Base-by-base conservation (phyloP, 2,113 vertebrate genomes). In the Macquaria australasica region DNA sequence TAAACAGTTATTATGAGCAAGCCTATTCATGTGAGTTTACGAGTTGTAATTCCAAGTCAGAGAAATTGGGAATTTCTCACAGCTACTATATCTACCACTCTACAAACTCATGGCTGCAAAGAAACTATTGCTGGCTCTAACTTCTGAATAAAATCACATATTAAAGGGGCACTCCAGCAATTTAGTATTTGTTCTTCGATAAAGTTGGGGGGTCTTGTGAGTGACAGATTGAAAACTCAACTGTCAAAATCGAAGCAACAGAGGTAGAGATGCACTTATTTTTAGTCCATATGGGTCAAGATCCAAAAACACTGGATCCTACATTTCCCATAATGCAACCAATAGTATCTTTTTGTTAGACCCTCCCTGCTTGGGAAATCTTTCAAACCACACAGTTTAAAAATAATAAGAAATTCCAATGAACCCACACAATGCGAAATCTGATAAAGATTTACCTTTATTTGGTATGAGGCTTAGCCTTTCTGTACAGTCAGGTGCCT, bases 401-500 rank as follows among this genome's bases (percentile, higher is more conserved):
- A 2, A 31, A 31, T 31, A 31, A 31, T 31, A 31, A 31, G 1
- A 31, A 31, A 31, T 31, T 31, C 28, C 2, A 31, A 31, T 31
- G 28, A 31, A 31, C 28, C 71, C n/a, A 63, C 37, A 41, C 66
- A 77, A 53, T 39, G 12, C 39, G 15, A 50, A 59, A 50, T 59
- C 15, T 21, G 63, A 39, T 31, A 9, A 43, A 71, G 20, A 55
- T 63, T 70, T 63, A 43, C 28, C 6, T 63, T 64, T 63, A 60
- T 53, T 77, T 51, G 31, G 60, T 63, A 3, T 34, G 25, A 70
- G 23, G 63, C 16, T 51, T 1, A 9, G 51, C 53, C 28, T 34
- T 10, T 51, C 20, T 37, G 45, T 25, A n/a, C 51, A 21, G 28
- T 55, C 41, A 82, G 74, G 75, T 75, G 63, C 43, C 59, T 23